phyloP scores from a whole-genome alignment of 2,797 vertebrate species.

The Tauraco hartlaubi region DNA sequence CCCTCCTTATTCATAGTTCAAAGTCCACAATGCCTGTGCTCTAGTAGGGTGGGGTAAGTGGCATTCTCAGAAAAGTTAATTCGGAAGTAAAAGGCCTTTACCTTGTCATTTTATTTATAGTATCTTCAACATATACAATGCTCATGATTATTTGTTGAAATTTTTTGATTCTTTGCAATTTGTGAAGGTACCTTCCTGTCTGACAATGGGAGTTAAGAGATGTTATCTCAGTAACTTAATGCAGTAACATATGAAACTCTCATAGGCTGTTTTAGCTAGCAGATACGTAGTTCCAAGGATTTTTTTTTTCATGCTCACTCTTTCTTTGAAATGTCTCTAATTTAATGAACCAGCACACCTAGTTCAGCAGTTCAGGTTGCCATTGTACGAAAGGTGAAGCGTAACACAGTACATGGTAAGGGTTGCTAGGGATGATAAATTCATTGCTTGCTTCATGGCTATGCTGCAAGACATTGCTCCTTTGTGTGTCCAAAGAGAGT shows the following conservation, averaged over 20 bases:
- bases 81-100: not conserved
- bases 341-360: not conserved
- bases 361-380: conserved; percentile 37
- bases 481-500: not conserved
- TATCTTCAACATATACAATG: conserved; percentile 39
- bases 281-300: not conserved
- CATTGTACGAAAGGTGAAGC: not conserved
- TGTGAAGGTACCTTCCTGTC: conserved; percentile 5
- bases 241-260: not conserved
- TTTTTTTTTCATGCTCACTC: not conserved
- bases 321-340: conserved; percentile 39
- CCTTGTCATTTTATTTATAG: not conserved
- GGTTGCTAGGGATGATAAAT: not conserved
- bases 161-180: conserved; percentile 5
- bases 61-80: not conserved
- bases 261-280: conserved; percentile 10
- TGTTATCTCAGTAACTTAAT: not conserved
- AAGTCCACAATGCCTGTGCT: not conserved
- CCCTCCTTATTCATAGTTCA: not conserved
- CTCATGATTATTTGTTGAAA: not conserved
- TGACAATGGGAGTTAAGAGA: not conserved
- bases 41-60: not conserved
- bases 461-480: not conserved
- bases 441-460: not conserved
- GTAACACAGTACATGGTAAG: not conserved